These are phyloP conservation scores for Neolamprologus variostigma DNA, from an alignment of 2,113 vertebrate species.

Conservation along the genomic window DNA sequence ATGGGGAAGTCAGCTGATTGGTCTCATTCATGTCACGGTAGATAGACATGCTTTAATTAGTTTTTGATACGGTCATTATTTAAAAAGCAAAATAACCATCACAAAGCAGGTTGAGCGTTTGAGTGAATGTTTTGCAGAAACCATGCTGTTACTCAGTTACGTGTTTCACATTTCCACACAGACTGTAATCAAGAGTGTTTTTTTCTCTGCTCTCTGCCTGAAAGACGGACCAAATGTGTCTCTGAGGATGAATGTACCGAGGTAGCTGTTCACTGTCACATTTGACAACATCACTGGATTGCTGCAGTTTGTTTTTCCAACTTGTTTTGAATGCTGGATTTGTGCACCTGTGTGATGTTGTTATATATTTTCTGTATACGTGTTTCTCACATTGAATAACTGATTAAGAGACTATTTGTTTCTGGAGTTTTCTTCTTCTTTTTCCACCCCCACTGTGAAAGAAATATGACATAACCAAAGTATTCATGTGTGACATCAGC, in stretches of 20 bases:
- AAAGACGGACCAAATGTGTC: neutral
- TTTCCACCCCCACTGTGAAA: neutral
- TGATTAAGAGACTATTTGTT: neutral
- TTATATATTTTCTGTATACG: neutral
- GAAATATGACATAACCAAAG: neutral
- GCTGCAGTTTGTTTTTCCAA: neutral
- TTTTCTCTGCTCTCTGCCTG: neutral
- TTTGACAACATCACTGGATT: neutral
- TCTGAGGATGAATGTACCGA: conserved; percentile 6
- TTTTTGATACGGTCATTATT: neutral
- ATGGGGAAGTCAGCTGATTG: neutral
- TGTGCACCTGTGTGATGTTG: neutral
- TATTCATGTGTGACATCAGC: neutral
- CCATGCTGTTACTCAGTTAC: neutral
- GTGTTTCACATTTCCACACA: neutral
- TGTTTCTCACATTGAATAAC: neutral
- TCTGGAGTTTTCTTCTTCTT: neutral
- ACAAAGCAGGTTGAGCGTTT: neutral
- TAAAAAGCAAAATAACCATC: neutral
- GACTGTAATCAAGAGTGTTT: neutral
- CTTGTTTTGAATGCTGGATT: neutral
- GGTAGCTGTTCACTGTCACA: neutral
- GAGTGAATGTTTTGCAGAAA: neutral
- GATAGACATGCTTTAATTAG: neutral
- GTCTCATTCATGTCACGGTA: neutral